Conservation (phyloP, 1,140 invertebrate species). For the Lepidurus apus region DNA sequence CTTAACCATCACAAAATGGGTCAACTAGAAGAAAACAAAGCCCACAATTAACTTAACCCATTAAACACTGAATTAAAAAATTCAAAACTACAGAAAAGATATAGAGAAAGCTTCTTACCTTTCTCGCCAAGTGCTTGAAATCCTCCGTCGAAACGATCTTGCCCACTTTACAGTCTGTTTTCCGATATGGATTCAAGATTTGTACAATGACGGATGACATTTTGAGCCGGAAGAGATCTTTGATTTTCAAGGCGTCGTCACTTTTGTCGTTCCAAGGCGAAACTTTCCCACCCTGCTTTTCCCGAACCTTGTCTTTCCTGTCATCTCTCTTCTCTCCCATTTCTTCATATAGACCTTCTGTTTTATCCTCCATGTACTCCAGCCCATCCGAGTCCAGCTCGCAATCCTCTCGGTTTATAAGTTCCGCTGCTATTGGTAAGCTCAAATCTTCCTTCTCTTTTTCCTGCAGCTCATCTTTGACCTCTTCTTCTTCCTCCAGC, state of each 20-base stretch:
- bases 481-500: neutral
- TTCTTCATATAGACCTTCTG: constrained; percentile 25
- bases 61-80: neutral
- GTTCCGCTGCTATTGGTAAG: neutral
- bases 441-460: neutral
- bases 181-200: constrained; percentile 82
- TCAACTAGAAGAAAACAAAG: constrained; percentile 65
- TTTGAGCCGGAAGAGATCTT: constrained; percentile 78
- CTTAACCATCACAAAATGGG: constrained; percentile 94
- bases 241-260: constrained; percentile 52
- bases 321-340: constrained; percentile 57
- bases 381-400: neutral
- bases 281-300: constrained; percentile 37
- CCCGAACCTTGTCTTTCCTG: constrained; percentile 46
- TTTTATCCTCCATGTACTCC: constrained; percentile 4
- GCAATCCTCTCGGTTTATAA: neutral
- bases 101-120: constrained; percentile 57
- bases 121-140: constrained; percentile 91
- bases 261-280: constrained; percentile 26
- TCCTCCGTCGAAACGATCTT: constrained; percentile 83
- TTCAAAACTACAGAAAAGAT: neutral
- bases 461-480: neutral
- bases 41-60: constrained; percentile 25
- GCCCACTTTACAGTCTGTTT: constrained; percentile 73
- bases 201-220: constrained; percentile 87